These are phyloP conservation scores for Panthera uncia DNA, from an alignment of 2,113 vertebrate genomes.

Conservation along the genomic window DNA sequence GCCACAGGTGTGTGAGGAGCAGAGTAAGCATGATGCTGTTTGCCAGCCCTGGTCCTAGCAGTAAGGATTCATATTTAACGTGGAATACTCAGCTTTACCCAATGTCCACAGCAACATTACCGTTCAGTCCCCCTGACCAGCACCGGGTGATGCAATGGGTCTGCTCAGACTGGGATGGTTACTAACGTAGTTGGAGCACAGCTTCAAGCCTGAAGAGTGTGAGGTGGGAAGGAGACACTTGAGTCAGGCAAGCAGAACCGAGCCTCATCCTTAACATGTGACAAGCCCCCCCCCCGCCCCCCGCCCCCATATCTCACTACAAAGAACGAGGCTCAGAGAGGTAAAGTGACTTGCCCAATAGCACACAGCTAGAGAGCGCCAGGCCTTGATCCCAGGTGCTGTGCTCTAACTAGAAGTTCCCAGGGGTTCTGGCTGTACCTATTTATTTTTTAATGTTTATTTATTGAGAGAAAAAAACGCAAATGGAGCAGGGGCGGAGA, in stretches of 20 bases:
- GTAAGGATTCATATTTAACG: not conserved
- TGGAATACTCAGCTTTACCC: not conserved
- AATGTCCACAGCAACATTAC: not conserved
- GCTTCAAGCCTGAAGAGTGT: not conserved
- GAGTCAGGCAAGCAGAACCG: not conserved
- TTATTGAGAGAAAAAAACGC: too few species aligned
- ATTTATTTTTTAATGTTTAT: too few species aligned
- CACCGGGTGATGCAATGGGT: not conserved
- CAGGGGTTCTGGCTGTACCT: not conserved
- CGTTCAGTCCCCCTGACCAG: not conserved
- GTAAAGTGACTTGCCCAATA: not conserved
- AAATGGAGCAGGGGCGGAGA: too few species aligned
- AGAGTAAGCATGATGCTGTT: not conserved
- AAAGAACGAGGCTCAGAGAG: not conserved
- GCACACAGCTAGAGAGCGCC: not conserved
- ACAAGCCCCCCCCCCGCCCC: not conserved
- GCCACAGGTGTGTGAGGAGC: not conserved
- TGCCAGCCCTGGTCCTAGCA: not conserved
- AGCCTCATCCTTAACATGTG: not conserved
- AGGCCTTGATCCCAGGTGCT: not conserved
- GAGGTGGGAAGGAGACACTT: not conserved
- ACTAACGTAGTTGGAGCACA: not conserved
- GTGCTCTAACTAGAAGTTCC: not conserved
- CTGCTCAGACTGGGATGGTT: accelerated
- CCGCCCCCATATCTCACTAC: not conserved